phyloP scores from a whole-genome alignment of 2,888 invertebrate species.

The Cerceris rybyensis region DNA sequence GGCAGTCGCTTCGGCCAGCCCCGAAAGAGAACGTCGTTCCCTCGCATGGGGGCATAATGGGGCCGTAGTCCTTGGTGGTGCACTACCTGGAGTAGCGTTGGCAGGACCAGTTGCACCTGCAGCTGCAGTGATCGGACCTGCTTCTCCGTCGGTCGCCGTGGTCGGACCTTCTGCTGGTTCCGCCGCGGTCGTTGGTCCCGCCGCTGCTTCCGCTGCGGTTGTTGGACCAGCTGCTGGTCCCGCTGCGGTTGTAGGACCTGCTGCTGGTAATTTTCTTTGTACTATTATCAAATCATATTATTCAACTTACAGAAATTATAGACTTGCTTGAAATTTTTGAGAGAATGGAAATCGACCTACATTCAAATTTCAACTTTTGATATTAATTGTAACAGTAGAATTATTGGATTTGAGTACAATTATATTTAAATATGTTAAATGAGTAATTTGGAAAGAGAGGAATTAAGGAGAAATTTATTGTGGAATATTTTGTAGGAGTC shows the following conservation, averaged over 20 bases:
- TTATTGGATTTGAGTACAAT: no score
- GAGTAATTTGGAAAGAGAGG: no score
- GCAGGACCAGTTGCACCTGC: conserved; percentile 59
- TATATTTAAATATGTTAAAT: no score
- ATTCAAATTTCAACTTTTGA: no score
- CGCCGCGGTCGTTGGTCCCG: conserved; percentile 39
- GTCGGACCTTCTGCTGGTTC: conserved; percentile 54
- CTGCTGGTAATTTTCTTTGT: conserved; percentile 53
- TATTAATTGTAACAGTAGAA: no score
- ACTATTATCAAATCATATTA: not conserved
- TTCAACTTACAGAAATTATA: not conserved
- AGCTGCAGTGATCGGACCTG: conserved; percentile 56
- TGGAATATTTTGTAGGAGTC: no score
- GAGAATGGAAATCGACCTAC: no score
- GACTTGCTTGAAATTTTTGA: not conserved
- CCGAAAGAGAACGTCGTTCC: conserved; percentile 71
- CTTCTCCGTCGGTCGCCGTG: conserved; percentile 47
- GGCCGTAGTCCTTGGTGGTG: conserved; percentile 62
- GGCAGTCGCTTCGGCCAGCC: conserved; percentile 62
- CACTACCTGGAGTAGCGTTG: conserved; percentile 56
- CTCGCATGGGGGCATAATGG: conserved; percentile 64
- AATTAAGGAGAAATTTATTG: no score
- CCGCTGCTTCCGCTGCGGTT: conserved; percentile 34
- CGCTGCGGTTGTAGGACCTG: conserved; percentile 62
- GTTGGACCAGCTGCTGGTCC: conserved; percentile 37